Evolutionary conservation across 1,140 invertebrate species (phyloP), one percentile per base, ranked within the genome.

Genomic region (Pseudoatta argentina): DNA sequence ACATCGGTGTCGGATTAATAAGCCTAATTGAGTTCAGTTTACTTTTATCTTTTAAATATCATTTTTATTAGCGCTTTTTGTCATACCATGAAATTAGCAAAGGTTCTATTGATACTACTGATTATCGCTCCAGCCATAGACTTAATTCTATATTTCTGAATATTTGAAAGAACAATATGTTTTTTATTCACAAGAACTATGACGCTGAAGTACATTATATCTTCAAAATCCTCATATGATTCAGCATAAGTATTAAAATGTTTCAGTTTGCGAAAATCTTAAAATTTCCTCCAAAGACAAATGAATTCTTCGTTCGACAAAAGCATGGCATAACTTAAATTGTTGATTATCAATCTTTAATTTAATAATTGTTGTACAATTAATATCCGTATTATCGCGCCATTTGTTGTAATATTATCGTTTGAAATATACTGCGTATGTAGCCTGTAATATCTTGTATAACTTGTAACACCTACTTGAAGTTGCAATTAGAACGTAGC

Each of bases 21-120:
- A 64, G 16, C 10, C 10, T 44, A 39, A 10, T 30, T 3, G n/a
- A 67, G 12, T 21, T 77, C 10, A 44, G 4, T 0, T 27, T 77
- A 63, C n/a, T 14, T 59, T 61, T 59, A 10, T 0, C 39, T 44
- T 44, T 44, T 44, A 44, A 44, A 44, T 30, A 24, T 39, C 7
- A n/a, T 3, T 76, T 44, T 76, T 6, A 24, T 76, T 76, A 61
- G 30, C n/a, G n/a, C 12, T 34, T n/a, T 73, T 75, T 48, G 1
- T 27, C 6, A 7, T 30, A 10, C 2, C 30, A n/a, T 39, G 30
- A 30, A 75, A 59, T 44, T 44, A 44, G 16, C 12, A 39, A 57
- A 21, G 5, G 16, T 14, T 72, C 24, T 53, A 7, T 51, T 51
- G 12, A 27, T 16, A 72, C 24, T 71, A 18, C 12, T 10, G 14